Evolutionary conservation across 2,888 invertebrate genomes (phyloP).

Genomic region (Rhopalosiphum nymphaeae): DNA sequence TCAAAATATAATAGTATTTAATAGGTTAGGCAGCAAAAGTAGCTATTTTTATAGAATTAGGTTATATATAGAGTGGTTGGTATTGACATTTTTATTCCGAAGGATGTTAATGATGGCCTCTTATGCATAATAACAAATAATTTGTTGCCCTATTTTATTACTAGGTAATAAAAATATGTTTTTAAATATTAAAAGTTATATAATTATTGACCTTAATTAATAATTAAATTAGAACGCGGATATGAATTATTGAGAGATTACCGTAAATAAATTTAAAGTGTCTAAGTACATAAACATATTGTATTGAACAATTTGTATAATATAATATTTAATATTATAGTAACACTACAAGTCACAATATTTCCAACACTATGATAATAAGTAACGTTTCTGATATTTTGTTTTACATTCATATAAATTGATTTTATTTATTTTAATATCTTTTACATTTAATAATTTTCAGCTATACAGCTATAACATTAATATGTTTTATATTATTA

Average conservation of each 20-base stretch:
- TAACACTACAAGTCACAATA: too few relatives aligned
- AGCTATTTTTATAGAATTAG: background rate
- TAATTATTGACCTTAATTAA: background rate
- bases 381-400: background rate
- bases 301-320: background rate
- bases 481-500: too few relatives aligned
- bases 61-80: background rate
- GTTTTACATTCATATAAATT: background rate
- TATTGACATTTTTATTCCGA: slow-evolving; percentile 15
- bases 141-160: background rate
- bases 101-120: slow-evolving; percentile 17
- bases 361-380: background rate
- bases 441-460: background rate
- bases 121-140: background rate
- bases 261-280: background rate
- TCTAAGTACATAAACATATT: background rate
- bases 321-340: background rate
- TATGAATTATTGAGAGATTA: background rate
- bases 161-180: background rate
- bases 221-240: background rate
- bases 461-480: background rate
- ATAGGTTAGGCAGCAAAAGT: background rate
- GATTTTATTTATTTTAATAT: background rate
- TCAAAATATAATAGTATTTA: background rate
- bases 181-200: background rate